phyloP scores from a whole-genome alignment of 2,797 vertebrate species.

The Acanthurus lineatus region DNA sequence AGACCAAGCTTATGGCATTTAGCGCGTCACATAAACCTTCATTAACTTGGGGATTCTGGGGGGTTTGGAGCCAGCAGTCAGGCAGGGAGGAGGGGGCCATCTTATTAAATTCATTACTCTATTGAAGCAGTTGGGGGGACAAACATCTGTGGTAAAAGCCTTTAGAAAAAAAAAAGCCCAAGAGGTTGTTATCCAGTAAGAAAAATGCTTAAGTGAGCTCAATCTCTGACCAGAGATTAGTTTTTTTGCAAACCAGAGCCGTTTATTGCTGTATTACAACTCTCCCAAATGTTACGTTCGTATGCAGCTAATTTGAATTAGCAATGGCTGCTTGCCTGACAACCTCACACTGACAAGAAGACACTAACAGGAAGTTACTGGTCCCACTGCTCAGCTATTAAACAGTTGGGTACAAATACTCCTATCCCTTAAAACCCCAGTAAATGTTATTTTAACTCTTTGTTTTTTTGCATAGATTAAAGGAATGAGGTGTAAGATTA shows the following conservation, averaged over 20 bases:
- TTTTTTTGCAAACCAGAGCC: no score
- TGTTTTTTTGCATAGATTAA: background rate
- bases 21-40: slow-evolving; percentile 60
- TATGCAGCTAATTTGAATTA: background rate
- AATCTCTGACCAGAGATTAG: slow-evolving; percentile 6
- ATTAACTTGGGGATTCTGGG: slow-evolving; percentile 62
- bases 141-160: slow-evolving; percentile 53
- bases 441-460: background rate
- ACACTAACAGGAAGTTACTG: background rate
- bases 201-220: slow-evolving; percentile 1
- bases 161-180: background rate
- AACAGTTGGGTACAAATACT: no score
- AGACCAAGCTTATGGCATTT: slow-evolving; percentile 46
- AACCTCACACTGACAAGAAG: no score
- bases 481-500: background rate
- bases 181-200: slow-evolving; percentile 26
- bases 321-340: background rate
- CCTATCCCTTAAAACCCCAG: background rate
- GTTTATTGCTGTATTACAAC: background rate
- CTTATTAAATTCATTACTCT: slow-evolving; percentile 69
- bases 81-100: slow-evolving; percentile 5
- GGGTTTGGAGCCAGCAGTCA: slow-evolving; percentile 38
- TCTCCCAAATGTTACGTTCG: slow-evolving; percentile 7
- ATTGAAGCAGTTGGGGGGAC: slow-evolving; percentile 39
- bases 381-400: background rate